These are phyloP conservation scores for Argyresthia goedartella DNA, from an alignment of 2,888 invertebrate species.

Conservation along the genomic window DNA sequence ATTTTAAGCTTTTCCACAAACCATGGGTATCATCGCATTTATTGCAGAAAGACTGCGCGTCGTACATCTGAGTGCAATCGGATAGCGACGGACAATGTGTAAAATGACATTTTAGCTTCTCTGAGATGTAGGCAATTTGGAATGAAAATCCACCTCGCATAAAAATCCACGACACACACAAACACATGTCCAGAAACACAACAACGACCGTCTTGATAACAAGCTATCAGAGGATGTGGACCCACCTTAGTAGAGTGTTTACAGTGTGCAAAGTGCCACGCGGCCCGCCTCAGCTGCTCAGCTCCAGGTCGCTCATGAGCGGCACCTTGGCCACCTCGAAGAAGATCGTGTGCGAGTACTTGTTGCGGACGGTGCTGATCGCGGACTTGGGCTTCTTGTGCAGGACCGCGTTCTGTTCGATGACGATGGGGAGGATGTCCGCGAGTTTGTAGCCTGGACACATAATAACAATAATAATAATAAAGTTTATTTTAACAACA, in stretches of 20 bases:
- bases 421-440: constrained; percentile 80
- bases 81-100: no score
- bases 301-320: constrained; percentile 52
- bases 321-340: constrained; percentile 92
- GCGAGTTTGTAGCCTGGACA: constrained; percentile 78
- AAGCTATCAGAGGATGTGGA: constrained; percentile 20
- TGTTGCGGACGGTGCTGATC: constrained; percentile 88
- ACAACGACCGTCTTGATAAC: background rate
- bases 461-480: background rate
- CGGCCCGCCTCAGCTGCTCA: constrained; percentile 40
- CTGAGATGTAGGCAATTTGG: background rate
- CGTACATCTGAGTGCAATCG: no score
- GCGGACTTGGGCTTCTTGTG: constrained; percentile 83
- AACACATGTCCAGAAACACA: background rate
- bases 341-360: constrained; percentile 95
- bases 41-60: background rate
- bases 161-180: no score
- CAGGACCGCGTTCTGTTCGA: constrained; percentile 81
- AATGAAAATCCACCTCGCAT: background rate
- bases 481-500: no score
- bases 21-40: no score
- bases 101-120: background rate
- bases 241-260: constrained; percentile 41
- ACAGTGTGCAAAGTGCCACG: constrained; percentile 38
- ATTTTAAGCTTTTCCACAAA: background rate